These are phyloP conservation scores for Chaetodon trifasciatus DNA, from an alignment of 2,797 vertebrate species.

Conservation along the genomic window DNA sequence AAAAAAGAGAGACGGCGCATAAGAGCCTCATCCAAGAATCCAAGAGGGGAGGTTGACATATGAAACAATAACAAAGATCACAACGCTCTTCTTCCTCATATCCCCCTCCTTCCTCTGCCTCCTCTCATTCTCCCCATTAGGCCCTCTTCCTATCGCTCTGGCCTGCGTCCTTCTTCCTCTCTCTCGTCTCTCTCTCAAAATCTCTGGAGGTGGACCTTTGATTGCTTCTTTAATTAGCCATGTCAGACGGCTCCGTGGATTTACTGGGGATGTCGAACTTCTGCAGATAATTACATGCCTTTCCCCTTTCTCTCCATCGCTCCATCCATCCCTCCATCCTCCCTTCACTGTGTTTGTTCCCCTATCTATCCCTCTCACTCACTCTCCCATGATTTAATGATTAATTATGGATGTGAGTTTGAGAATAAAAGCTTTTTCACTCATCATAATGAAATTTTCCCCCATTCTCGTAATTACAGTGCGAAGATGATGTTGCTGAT, in stretches of 20 bases:
- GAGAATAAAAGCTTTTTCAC: conserved; percentile 95
- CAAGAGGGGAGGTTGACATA: conserved; percentile 67
- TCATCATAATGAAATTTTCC: conserved; percentile 86
- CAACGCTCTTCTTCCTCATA: conserved; percentile 60
- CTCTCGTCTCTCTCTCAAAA: conserved; percentile 76
- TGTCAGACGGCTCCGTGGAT: conserved; percentile 93
- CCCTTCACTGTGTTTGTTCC: conserved; percentile 50
- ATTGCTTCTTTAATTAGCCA: conserved; percentile 98
- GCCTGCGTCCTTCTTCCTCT: conserved; percentile 61
- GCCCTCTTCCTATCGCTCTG: conserved; percentile 57
- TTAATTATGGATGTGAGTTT: conserved; percentile 99
- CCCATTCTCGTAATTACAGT: conserved; percentile 88
- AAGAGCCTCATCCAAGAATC: conserved; percentile 51
- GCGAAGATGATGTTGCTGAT: conserved; percentile 80
- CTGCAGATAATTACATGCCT: conserved; percentile 96
- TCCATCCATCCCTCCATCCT: conserved; percentile 66
- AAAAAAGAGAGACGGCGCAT: conserved; percentile 24
- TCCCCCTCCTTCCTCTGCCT: conserved; percentile 28
- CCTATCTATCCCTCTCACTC: conserved; percentile 79
- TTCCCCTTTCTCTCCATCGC: conserved; percentile 74
- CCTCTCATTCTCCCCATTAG: conserved; percentile 61
- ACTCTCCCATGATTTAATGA: conserved; percentile 93
- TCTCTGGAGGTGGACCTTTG: conserved; percentile 93
- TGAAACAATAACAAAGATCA: conserved; percentile 79
- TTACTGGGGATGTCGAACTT: conserved; percentile 96